phyloP scores from a whole-genome alignment of 2,113 vertebrate species.

The Prionailurus bengalensis region DNA sequence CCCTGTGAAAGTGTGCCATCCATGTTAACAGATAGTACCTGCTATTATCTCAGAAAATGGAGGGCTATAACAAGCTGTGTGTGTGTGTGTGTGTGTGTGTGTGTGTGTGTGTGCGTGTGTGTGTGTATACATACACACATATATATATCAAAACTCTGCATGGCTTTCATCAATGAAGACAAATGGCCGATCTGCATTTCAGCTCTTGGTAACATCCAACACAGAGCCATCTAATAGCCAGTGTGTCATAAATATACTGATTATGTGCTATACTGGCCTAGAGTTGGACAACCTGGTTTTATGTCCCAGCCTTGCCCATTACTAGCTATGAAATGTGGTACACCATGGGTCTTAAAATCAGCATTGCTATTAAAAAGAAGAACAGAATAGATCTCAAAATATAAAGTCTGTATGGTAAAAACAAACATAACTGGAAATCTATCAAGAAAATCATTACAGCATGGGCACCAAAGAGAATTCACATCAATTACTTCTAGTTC shows the following conservation, averaged over 20 bases:
- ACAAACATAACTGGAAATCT: conserved; percentile 56
- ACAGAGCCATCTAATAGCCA: neutral
- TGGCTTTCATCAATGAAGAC: conserved; percentile 8
- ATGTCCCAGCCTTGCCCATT: neutral
- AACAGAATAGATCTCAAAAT: conserved; percentile 3
- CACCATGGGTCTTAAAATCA: conserved; percentile 26
- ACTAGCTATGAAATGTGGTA: conserved; percentile 33
- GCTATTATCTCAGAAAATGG: neutral
- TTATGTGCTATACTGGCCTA: neutral
- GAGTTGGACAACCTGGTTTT: neutral
- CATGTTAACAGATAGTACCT: neutral
- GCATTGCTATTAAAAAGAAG: neutral
- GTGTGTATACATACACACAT: too few species aligned
- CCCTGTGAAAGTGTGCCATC: neutral
- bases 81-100: too few species aligned
- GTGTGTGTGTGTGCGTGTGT: too few species aligned
- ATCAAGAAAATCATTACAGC: conserved; percentile 17
- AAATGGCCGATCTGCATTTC: neutral
- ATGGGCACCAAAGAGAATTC: conserved; percentile 17
- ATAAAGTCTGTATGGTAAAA: conserved; percentile 30
- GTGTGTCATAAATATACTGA: neutral
- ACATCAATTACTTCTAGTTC: conserved; percentile 12
- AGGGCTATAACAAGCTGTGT: neutral
- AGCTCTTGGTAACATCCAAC: neutral
- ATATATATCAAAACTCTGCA: neutral